These are phyloP conservation scores for Gallirallus australis DNA, from an alignment of 2,797 vertebrate species.

Conservation along the genomic window DNA sequence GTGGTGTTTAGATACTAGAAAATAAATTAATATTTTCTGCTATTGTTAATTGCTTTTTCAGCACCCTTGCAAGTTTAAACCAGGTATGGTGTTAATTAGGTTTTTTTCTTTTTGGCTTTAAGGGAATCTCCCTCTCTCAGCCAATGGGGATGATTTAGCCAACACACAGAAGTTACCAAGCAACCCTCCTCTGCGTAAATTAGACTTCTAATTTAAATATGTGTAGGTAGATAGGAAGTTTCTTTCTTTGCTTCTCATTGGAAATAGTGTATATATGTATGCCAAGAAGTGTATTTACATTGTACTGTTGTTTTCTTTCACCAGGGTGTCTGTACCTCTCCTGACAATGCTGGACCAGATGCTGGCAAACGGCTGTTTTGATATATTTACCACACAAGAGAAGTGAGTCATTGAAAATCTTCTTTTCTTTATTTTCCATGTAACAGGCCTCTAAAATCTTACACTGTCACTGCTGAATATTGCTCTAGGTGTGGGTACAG, in stretches of 20 bases:
- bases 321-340: constrained; percentile 89
- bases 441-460: neutral
- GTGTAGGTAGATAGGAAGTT: neutral
- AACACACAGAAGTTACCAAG: neutral
- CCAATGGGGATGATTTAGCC: neutral
- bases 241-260: neutral
- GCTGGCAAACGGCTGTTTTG: constrained; percentile 89
- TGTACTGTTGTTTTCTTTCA: neutral
- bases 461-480: neutral
- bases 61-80: neutral
- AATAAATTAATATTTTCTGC: neutral
- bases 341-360: constrained; percentile 92
- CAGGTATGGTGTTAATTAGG: neutral
- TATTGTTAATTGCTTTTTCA: neutral
- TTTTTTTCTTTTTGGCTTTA: constrained; percentile 5
- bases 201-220: neutral
- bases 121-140: neutral
- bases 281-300: neutral
- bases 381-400: constrained; percentile 84
- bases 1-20: neutral
- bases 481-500: neutral
- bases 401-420: constrained; percentile 80
- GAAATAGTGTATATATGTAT: neutral
- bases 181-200: neutral
- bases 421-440: neutral